Conservation (phyloP, 1,140 invertebrate species). For the Drosophila santomea region DNA sequence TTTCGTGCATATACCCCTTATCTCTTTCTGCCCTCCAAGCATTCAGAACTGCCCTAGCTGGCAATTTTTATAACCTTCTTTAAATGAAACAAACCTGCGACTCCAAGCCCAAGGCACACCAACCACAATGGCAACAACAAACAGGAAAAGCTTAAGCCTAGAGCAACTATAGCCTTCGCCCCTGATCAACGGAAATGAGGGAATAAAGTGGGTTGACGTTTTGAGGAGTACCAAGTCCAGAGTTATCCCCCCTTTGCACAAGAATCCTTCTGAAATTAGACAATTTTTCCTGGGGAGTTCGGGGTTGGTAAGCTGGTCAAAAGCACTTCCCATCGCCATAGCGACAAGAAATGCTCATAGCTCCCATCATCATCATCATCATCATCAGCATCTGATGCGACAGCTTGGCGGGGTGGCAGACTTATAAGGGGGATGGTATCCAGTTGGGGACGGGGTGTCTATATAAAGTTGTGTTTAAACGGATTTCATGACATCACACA, state of each 20-base stretch:
- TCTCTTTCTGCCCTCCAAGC: neutral
- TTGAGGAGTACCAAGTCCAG: neutral
- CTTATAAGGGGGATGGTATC: conserved; percentile 13
- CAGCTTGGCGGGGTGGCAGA: conserved; percentile 33
- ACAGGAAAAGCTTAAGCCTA: conserved; percentile 38
- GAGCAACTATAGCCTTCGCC: conserved; percentile 12
- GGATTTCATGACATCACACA: conserved; percentile 66
- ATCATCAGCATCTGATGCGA: conserved; percentile 18
- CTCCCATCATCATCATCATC: conserved; percentile 40
- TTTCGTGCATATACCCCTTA: conserved; percentile 5
- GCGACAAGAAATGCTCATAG: conserved; percentile 50
- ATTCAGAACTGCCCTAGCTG: neutral
- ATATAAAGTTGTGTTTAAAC: conserved; percentile 71
- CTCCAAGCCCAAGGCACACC: neutral
- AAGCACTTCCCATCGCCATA: conserved; percentile 48
- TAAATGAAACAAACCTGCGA: conserved; percentile 13
- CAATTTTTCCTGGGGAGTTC: conserved; percentile 1
- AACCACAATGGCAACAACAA: conserved; percentile 48
- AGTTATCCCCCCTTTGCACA: neutral
- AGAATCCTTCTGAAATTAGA: conserved; percentile 24
- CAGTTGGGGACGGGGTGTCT: neutral
- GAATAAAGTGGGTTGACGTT: neutral
- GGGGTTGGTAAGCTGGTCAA: conserved; percentile 18
- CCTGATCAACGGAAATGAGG: conserved; percentile 16
- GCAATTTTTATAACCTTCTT: conserved; percentile 20